Percentiles rank a stretch among this genome's conserved stretches.
Evolutionary conservation across 2,113 vertebrate genomes (phyloP).

Genomic region (Ptyas mucosa): DNA sequence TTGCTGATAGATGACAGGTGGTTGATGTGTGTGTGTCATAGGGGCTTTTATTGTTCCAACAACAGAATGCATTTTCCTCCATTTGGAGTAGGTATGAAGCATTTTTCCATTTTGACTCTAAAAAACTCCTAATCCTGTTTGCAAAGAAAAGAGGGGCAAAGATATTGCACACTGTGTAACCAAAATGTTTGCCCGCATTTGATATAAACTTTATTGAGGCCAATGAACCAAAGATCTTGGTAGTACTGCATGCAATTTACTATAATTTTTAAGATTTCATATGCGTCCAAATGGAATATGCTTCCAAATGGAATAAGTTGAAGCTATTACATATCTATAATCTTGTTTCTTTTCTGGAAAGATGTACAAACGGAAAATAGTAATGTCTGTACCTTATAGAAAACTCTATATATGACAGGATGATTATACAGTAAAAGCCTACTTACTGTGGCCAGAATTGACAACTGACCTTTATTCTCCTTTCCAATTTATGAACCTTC

Average conservation of each 20-base stretch:
- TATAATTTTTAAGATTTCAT: neutral
- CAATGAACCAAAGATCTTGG: neutral
- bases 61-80: neutral
- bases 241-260: neutral
- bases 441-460: neutral
- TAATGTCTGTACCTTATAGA: neutral
- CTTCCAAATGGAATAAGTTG: neutral
- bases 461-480: neutral
- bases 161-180: neutral
- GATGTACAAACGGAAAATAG: neutral
- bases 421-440: neutral
- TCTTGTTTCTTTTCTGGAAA: neutral
- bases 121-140: neutral
- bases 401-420: neutral
- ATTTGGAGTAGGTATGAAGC: neutral
- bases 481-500: neutral
- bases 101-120: neutral
- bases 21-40: neutral
- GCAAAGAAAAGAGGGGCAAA: neutral
- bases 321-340: neutral
- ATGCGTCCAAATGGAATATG: neutral
- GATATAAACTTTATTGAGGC: neutral
- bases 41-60: neutral
- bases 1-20: neutral
- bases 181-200: neutral